Base-by-base conservation (phyloP, 2,888 invertebrate species). In the Acrobasis consociella region DNA sequence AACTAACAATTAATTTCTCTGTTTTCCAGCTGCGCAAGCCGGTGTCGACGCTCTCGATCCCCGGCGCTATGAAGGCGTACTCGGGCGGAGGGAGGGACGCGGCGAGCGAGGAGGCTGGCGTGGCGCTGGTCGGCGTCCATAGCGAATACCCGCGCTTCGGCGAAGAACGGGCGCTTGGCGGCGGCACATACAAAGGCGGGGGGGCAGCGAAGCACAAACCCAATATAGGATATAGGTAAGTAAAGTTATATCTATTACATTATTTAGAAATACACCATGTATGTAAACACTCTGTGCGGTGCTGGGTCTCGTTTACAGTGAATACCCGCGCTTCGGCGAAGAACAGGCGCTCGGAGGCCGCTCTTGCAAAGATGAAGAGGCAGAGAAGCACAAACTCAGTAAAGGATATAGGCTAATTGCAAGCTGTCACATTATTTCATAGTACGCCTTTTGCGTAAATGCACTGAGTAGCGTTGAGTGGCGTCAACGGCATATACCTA, bases 1-100 rank as follows among this genome's bases (percentile, higher is more conserved):
- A 49, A 62, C 64, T 74, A 64, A 72, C 65, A 62, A 66, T 65
- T 62, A 64, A 62, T 67, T 69, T 71, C 60, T 67, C 62, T 76
- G 65, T 72, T 68, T 95, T 95, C 67, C 95, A 98, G 97, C 96
- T 99, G 93, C 97, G 98, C 94, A 99, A 98, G 95, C 98, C 98
- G 93, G 97, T 97, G 93, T 98, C 98, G 93, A 97, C 97, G 91
- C 96, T 98, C 91, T 98, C 98, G 94, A 97, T 98, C 93, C 98
- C 98, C 89, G 97, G 97, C 92, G 97, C 97, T 91, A 97, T 97
- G 95, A 97, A 97, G 95, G 94, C 93, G 83, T 93, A 93, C 85
- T 89, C 94, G 91, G 93, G 94, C 81, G 93, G 94, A 90, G 93
- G 93, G 90, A 89, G 93, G 90, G 93, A 92, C 83, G 90, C 93